These are phyloP conservation scores for Synanceia verrucosa DNA, from an alignment of 2,797 vertebrate species.

Conservation along the genomic window DNA sequence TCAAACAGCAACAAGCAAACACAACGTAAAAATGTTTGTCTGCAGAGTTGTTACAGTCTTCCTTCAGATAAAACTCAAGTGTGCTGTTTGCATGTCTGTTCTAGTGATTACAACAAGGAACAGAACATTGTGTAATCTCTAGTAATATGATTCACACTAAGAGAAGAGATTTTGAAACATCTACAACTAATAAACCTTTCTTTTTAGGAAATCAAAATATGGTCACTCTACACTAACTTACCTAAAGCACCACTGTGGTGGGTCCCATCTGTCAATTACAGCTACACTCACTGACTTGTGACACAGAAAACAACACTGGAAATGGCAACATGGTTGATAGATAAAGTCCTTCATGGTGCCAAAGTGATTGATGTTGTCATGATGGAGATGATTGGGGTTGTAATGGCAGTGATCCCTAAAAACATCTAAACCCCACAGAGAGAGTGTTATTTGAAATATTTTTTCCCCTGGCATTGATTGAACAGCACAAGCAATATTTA, in stretches of 20 bases:
- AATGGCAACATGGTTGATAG: constrained; percentile 19
- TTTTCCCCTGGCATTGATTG: no score
- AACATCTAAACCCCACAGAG: constrained; percentile 21
- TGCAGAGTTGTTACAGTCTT: no score
- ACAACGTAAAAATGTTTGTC: no score
- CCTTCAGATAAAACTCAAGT: no score
- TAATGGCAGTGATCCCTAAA: constrained; percentile 33
- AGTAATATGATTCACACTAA: no score
- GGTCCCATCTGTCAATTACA: constrained; percentile 51
- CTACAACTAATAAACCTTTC: no score
- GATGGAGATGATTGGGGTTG: constrained; percentile 26
- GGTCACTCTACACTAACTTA: not conserved
- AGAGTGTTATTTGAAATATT: constrained; percentile 28
- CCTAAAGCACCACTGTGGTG: not conserved
- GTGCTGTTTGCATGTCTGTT: no score
- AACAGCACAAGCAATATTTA: not conserved
- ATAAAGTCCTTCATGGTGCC: constrained; percentile 56
- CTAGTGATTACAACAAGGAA: no score
- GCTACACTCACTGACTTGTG: constrained; percentile 35
- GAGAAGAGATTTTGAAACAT: no score
- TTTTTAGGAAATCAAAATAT: no score
- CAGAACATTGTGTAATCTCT: no score
- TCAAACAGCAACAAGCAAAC: no score
- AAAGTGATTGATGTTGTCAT: constrained; percentile 54
- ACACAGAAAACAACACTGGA: constrained; percentile 15